Evolutionary conservation across 1,140 invertebrate species (phyloP).

Genomic region (Drosophila ficusphila): DNA sequence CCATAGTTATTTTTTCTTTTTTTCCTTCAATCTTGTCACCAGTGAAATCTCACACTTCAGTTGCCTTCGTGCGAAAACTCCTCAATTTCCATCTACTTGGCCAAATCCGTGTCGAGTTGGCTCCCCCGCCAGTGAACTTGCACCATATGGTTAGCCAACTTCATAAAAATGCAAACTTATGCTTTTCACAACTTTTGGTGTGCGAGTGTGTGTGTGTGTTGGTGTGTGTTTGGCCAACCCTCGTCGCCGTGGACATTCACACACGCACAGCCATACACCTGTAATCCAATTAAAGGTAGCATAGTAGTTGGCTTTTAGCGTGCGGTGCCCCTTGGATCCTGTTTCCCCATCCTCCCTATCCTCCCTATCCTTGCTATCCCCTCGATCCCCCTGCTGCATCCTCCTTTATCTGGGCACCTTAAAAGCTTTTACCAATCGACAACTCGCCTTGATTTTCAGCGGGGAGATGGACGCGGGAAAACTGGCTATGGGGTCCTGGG

Average conservation of each 20-base stretch:
- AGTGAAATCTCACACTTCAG: conserved; percentile 18
- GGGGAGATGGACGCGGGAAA: conserved; percentile 31
- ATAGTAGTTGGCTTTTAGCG: conserved; percentile 81
- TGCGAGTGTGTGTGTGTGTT: background rate
- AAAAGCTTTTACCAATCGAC: conserved; percentile 82
- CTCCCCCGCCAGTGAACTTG: background rate
- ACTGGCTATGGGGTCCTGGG: conserved; percentile 20
- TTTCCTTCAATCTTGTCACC: conserved; percentile 4
- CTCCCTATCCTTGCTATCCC: background rate
- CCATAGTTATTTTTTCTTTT: background rate
- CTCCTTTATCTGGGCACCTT: conserved; percentile 67
- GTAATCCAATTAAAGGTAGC: conserved; percentile 83
- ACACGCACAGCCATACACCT: conserved; percentile 61
- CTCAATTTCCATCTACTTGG: background rate
- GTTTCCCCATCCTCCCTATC: conserved; percentile 12
- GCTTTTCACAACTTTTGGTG: conserved; percentile 70
- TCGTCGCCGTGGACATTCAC: conserved; percentile 32
- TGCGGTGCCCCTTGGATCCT: conserved; percentile 38
- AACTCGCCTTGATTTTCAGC: conserved; percentile 80
- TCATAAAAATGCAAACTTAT: conserved; percentile 83
- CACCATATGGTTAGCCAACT: conserved; percentile 69
- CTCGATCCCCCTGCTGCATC: too few relatives aligned
- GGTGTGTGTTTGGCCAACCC: conserved; percentile 42
- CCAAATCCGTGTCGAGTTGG: too few relatives aligned
- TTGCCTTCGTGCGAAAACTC: conserved; percentile 8